phyloP scores from a whole-genome alignment of 2,797 vertebrate genomes.

The Zalophus californianus region DNA sequence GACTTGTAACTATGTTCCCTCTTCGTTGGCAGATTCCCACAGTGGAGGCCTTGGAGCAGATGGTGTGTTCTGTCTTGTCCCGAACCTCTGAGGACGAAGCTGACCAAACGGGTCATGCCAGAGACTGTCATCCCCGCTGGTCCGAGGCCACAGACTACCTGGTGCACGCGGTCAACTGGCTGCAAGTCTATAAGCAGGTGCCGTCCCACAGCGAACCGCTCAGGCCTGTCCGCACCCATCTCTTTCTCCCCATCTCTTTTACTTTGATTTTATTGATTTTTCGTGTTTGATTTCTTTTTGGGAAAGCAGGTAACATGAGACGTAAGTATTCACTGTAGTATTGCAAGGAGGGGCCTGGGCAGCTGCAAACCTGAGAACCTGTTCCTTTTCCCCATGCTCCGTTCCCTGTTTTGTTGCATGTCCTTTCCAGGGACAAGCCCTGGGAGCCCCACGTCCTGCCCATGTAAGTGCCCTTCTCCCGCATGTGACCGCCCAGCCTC shows the following conservation, averaged over 20 bases:
- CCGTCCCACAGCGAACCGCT: background rate
- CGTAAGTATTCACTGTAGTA: rapidly evolving
- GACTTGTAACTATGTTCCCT: background rate
- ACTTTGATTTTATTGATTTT: background rate
- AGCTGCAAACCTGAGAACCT: background rate
- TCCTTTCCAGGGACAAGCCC: background rate
- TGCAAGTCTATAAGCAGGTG: conserved; percentile 78
- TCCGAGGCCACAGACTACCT: conserved; percentile 79
- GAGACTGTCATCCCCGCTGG: conserved; percentile 50
- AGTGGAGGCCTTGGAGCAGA: conserved; percentile 71
- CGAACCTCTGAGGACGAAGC: conserved; percentile 47
- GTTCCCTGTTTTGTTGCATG: background rate
- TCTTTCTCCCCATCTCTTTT: rapidly evolving
- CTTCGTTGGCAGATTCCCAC: conserved; percentile 83
- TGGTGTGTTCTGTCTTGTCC: conserved; percentile 82
- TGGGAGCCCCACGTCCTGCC: background rate
- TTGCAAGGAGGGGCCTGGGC: background rate
- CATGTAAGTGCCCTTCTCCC: rapidly evolving
- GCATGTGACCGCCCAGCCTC: rapidly evolving
- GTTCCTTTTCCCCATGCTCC: rapidly evolving
- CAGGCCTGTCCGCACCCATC: background rate
- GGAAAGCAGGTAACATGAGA: rapidly evolving
- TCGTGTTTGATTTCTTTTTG: background rate
- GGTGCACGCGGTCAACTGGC: conserved; percentile 75
- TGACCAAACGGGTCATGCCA: conserved; percentile 29